Evolutionary conservation across 1,140 invertebrate genomes (phyloP).

Genomic region (Conus ventricosus): DNA sequence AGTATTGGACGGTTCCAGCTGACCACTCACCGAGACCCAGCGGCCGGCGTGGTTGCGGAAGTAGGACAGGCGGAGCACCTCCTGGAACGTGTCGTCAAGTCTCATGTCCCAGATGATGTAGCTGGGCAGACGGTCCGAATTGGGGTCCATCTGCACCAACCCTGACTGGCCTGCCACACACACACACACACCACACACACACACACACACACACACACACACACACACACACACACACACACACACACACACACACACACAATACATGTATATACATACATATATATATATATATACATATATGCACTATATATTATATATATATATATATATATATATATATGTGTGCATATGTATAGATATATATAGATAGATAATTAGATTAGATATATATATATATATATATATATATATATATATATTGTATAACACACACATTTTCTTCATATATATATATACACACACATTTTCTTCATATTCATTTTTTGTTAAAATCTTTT

Average conservation of each 20-base stretch:
- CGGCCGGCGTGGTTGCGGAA: background rate
- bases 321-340: too few relatives aligned
- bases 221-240: conserved; percentile 20
- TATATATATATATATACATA: too few relatives aligned
- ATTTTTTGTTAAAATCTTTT: too few relatives aligned
- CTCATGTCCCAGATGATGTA: conserved; percentile 35
- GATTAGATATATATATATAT: too few relatives aligned
- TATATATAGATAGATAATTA: too few relatives aligned
- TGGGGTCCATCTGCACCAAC: conserved; percentile 14
- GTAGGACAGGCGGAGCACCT: conserved; percentile 15
- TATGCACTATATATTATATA: too few relatives aligned
- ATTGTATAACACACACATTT: too few relatives aligned
- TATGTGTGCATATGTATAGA: too few relatives aligned
- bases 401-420: too few relatives aligned
- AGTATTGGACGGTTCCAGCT: background rate
- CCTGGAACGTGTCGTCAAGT: background rate
- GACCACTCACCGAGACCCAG: background rate
- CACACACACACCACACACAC: conserved; percentile 19
- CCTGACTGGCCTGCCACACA: conserved; percentile 30
- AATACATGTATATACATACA: background rate
- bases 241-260: conserved; percentile 21
- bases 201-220: conserved; percentile 13
- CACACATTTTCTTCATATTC: too few relatives aligned
- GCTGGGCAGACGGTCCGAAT: conserved; percentile 29
- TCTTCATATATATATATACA: too few relatives aligned